Percentiles rank a stretch among this genome's conserved stretches.
phyloP scores from a whole-genome alignment of 2,113 vertebrate genomes.

The Thalassarche chlororhynchos region DNA sequence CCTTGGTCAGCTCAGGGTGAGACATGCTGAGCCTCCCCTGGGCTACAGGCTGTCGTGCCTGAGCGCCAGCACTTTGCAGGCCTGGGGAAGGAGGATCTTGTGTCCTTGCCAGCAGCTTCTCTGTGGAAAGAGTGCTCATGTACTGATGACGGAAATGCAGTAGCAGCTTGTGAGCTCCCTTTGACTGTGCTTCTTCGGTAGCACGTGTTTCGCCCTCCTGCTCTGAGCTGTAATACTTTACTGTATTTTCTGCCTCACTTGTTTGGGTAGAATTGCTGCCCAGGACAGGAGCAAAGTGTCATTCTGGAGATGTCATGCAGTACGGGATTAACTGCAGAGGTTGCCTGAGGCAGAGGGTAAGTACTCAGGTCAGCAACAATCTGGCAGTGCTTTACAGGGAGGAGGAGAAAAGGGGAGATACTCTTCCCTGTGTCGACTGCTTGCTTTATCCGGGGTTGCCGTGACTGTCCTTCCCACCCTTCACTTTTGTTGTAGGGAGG shows the following conservation, averaged over 20 bases:
- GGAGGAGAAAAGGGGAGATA: conserved; percentile 71
- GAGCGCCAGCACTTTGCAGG: not conserved
- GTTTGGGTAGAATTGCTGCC: not conserved
- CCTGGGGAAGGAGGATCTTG: not conserved
- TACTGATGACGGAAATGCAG: not conserved
- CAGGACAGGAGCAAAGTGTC: not conserved
- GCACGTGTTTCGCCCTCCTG: not conserved
- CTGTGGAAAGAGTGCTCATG: not conserved
- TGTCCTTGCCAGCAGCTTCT: not conserved
- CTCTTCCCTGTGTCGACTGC: not conserved
- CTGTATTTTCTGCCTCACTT: not conserved
- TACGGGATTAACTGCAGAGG: conserved; percentile 75
- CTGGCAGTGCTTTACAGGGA: conserved; percentile 51
- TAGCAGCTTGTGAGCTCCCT: not conserved
- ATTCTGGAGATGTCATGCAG: not conserved
- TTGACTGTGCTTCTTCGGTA: not conserved
- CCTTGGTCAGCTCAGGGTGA: not conserved
- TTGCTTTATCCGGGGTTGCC: conserved; percentile 21
- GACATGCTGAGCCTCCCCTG: not conserved
- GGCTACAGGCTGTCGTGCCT: not conserved
- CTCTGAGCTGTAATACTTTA: not conserved
- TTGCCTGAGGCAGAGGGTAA: conserved; percentile 74
- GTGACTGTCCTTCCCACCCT: conserved; percentile 52
- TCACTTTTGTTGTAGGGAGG: conserved; percentile 25
- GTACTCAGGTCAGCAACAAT: conserved; percentile 63